Conservation (phyloP, 2,797 vertebrate species). For the Heteromormyrus szaboi region DNA sequence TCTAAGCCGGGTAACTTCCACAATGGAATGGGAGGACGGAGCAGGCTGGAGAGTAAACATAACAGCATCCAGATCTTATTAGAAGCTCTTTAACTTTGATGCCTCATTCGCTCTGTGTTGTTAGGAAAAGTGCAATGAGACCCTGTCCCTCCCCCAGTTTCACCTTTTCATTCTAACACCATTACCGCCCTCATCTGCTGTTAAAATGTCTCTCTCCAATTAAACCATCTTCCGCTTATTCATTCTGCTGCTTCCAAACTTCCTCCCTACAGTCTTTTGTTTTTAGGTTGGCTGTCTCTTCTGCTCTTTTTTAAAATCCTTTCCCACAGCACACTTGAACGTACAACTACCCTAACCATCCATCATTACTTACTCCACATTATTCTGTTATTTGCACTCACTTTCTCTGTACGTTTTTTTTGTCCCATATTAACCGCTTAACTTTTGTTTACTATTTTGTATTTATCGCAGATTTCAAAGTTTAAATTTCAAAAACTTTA, state of each 20-base stretch:
- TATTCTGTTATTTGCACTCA: neutral
- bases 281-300: neutral
- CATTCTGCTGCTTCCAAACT: neutral
- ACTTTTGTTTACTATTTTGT: neutral
- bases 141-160: neutral
- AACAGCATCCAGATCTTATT: conserved; percentile 74
- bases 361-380: neutral
- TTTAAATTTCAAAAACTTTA: neutral
- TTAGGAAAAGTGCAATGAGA: neutral
- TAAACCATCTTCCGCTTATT: neutral
- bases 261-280: neutral
- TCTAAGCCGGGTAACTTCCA: conserved; percentile 66
- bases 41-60: conserved; percentile 65
- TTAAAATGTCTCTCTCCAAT: neutral
- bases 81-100: conserved; percentile 77
- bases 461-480: neutral
- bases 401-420: neutral
- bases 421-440: neutral
- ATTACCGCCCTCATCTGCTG: neutral
- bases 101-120: conserved; percentile 37
- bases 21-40: conserved; percentile 68
- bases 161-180: neutral
- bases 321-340: neutral
- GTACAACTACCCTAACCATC: neutral
- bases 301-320: neutral